Conservation (phyloP, 2,113 vertebrate genomes). For the Sceloporus tristichus region DNA sequence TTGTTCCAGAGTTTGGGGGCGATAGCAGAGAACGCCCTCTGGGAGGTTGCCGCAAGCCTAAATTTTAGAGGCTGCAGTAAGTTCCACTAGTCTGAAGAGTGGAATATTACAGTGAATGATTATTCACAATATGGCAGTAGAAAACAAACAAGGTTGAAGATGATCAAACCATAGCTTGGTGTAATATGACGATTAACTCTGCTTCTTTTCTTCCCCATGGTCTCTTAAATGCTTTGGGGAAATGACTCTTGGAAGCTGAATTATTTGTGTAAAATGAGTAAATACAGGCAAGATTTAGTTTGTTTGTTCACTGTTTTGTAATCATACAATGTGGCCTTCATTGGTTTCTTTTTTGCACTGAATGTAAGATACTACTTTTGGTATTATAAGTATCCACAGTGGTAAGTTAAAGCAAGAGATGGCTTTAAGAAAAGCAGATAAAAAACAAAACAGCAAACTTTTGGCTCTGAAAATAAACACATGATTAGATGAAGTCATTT, state of each 20-base stretch:
- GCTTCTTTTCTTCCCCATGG: neutral
- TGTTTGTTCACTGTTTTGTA: neutral
- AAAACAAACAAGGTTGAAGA: neutral
- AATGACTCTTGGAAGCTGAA: neutral
- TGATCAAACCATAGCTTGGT: neutral
- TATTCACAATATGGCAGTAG: neutral
- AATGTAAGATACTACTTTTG: neutral
- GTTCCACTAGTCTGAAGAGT: neutral
- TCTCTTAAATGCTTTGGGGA: neutral
- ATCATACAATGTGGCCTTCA: neutral
- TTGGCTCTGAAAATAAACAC: neutral
- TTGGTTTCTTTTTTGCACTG: neutral
- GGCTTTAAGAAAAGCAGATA: conserved; percentile 17
- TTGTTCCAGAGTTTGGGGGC: no score
- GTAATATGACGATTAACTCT: neutral
- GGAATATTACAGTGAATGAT: neutral
- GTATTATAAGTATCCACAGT: conserved; percentile 28
- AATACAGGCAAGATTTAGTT: neutral
- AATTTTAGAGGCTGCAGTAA: no score
- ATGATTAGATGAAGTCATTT: conserved; percentile 33
- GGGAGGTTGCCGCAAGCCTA: no score
- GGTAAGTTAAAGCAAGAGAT: conserved; percentile 5
- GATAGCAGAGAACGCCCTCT: no score
- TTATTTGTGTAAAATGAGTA: neutral
- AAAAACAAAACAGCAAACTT: conserved; percentile 10